These are phyloP conservation scores for Crossocerus cetratus DNA, from an alignment of 2,888 invertebrate genomes.

Conservation along the genomic window DNA sequence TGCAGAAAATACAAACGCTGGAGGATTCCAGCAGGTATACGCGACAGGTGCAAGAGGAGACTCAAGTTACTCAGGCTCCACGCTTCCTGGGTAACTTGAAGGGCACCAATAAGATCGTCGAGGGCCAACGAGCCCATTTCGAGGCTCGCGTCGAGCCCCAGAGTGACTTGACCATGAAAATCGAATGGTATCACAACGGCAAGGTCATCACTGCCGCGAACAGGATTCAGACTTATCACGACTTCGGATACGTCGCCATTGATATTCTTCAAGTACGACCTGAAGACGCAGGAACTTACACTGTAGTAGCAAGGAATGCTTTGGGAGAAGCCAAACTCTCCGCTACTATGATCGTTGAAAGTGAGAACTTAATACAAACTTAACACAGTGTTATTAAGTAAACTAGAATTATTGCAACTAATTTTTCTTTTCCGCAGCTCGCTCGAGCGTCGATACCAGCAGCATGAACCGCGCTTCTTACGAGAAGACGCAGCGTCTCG, in stretches of 20 bases:
- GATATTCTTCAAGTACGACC: slow-evolving; percentile 95
- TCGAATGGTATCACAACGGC: slow-evolving; percentile 99
- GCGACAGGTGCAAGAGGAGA: slow-evolving; percentile 84
- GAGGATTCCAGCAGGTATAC: slow-evolving; percentile 89
- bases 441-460: slow-evolving; percentile 92
- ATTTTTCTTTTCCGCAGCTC: slow-evolving; percentile 79
- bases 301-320: slow-evolving; percentile 93
- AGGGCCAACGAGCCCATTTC: slow-evolving; percentile 96
- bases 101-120: slow-evolving; percentile 94
- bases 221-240: slow-evolving; percentile 95
- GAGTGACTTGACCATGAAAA: slow-evolving; percentile 93
- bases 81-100: slow-evolving; percentile 92
- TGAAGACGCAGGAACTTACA: slow-evolving; percentile 95
- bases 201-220: slow-evolving; percentile 92
- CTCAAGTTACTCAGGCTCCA: slow-evolving; percentile 87
- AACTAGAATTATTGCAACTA: not conserved
- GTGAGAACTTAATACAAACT: slow-evolving; percentile 80
- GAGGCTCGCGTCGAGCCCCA: slow-evolving; percentile 97
- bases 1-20: slow-evolving; percentile 93
- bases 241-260: slow-evolving; percentile 97
- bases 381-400: not conserved
- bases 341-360: slow-evolving; percentile 91
- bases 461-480: slow-evolving; percentile 92
- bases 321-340: slow-evolving; percentile 92
- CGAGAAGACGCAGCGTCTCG: slow-evolving; percentile 92